Conservation (phyloP, 1,140 invertebrate species). For the Copidosoma floridanum region DNA sequence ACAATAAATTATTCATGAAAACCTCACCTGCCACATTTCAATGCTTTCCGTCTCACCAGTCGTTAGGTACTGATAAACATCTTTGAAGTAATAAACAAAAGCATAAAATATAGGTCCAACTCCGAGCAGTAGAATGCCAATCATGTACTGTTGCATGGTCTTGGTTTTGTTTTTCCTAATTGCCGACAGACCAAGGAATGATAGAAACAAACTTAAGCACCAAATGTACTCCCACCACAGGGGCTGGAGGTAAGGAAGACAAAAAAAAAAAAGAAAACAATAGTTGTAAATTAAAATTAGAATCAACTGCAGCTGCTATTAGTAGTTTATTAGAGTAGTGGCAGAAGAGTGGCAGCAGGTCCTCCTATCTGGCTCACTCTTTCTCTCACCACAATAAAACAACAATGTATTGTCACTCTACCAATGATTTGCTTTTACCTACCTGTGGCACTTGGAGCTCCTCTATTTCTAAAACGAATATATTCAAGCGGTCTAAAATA, state of each 20-base stretch:
- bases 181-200: slow-evolving; percentile 82
- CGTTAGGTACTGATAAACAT: slow-evolving; percentile 78
- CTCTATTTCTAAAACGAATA: slow-evolving; percentile 92
- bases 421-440: slow-evolving; percentile 37
- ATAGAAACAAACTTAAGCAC: slow-evolving; percentile 82
- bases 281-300: slow-evolving; percentile 22
- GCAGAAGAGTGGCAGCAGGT: too few species aligned
- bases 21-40: slow-evolving; percentile 73
- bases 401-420: neutral
- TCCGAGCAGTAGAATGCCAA: slow-evolving; percentile 76
- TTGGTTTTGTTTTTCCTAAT: slow-evolving; percentile 79
- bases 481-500: slow-evolving; percentile 86
- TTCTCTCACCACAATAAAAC: too few species aligned
- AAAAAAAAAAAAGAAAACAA: slow-evolving; percentile 46
- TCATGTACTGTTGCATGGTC: slow-evolving; percentile 78
- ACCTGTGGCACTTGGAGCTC: slow-evolving; percentile 89
- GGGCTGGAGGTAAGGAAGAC: too few species aligned
- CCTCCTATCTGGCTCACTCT: too few species aligned
- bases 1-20: slow-evolving; percentile 1
- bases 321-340: too few species aligned
- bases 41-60: slow-evolving; percentile 68
- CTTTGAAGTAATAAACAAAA: slow-evolving; percentile 76
- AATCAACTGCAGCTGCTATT: too few species aligned
- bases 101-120: slow-evolving; percentile 81
- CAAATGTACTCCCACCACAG: slow-evolving; percentile 93